Conservation (phyloP, 2,888 invertebrate species). For the Hyles lineata region DNA sequence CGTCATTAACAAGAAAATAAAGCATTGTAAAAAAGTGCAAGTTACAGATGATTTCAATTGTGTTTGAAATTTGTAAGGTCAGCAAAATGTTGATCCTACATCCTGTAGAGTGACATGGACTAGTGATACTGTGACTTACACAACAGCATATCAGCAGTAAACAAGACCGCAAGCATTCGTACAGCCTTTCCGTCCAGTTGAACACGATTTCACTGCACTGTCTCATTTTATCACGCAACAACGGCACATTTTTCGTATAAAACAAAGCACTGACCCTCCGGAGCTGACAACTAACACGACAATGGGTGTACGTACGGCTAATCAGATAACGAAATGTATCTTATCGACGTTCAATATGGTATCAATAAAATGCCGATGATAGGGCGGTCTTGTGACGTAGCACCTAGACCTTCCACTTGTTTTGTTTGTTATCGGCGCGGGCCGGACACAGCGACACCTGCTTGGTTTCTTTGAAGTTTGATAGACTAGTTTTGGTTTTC, state of each 20-base stretch:
- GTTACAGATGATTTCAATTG: no score
- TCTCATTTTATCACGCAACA: constrained; percentile 57
- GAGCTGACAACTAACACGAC: constrained; percentile 56
- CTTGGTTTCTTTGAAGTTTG: background rate
- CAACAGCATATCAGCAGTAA: constrained; percentile 53
- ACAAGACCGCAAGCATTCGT: constrained; percentile 53
- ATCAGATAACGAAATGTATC: constrained; percentile 68
- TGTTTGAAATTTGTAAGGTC: no score
- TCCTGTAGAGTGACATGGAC: no score
- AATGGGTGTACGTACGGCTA: constrained; percentile 47
- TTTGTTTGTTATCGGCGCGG: constrained; percentile 10
- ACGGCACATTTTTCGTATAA: constrained; percentile 47
- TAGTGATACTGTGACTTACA: constrained; percentile 55
- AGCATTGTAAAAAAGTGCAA: no score
- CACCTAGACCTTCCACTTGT: constrained; percentile 52
- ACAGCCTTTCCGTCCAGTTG: constrained; percentile 54
- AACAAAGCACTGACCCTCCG: constrained; percentile 48
- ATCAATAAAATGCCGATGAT: constrained; percentile 64
- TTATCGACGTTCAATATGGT: constrained; percentile 72
- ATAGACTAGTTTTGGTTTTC: background rate
- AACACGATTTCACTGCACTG: constrained; percentile 50
- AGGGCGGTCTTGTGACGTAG: constrained; percentile 42
- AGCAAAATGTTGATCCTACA: no score
- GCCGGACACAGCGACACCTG: constrained; percentile 9
- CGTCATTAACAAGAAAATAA: no score